Conservation (phyloP, 2,888 invertebrate species). For the Pyrocoelia pectoralis region DNA sequence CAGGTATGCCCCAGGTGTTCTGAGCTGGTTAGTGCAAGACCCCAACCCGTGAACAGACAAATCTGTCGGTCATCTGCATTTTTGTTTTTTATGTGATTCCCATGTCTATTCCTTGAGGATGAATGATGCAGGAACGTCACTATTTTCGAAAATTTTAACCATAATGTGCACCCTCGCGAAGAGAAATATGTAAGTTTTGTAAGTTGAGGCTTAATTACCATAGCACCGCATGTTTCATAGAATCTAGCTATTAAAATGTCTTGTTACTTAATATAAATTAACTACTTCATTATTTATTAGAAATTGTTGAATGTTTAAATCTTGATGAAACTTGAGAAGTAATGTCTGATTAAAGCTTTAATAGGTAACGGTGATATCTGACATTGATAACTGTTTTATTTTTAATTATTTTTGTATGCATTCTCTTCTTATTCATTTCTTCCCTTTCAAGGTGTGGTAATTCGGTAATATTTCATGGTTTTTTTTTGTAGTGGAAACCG, state of each 20-base stretch:
- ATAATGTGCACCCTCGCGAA: neutral
- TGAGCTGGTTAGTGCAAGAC: constrained; percentile 46
- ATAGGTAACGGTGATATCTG: neutral
- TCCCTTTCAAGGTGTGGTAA: neutral
- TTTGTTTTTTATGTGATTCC: constrained; percentile 50
- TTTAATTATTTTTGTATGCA: neutral
- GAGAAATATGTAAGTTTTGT: neutral
- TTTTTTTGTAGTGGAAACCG: too few species aligned
- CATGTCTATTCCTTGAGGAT: constrained; percentile 40
- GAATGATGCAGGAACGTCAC: constrained; percentile 5
- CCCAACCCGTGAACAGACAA: constrained; percentile 48
- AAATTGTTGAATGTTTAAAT: neutral
- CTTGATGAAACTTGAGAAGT: neutral
- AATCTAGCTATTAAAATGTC: neutral
- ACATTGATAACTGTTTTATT: constrained; percentile 1
- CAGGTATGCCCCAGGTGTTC: constrained; percentile 58
- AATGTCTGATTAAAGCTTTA: neutral
- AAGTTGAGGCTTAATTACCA: neutral
- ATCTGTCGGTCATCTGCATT: constrained; percentile 53
- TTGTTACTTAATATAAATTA: neutral
- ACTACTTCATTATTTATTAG: neutral
- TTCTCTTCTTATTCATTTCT: neutral
- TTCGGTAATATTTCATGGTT: too few species aligned
- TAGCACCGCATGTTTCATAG: neutral
- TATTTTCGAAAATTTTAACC: too few species aligned